A percentile compares a stretch with the other conserved stretches of the same genome.
Evolutionary conservation across 2,113 vertebrate species (phyloP).

Genomic region (Caranx melampygus): DNA sequence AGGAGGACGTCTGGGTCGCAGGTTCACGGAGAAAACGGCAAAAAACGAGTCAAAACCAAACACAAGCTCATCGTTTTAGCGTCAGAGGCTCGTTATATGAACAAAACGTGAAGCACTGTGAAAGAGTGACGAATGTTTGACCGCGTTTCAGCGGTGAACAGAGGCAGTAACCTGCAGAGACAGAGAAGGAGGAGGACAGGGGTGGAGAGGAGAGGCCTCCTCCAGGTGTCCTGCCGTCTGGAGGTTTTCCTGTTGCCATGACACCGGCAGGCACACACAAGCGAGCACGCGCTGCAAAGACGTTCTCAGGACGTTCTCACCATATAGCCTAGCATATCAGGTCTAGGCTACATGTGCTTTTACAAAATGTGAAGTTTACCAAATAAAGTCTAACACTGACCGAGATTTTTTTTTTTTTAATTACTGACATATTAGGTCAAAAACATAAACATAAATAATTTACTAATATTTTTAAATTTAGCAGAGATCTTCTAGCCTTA

Average conservation of each 20-base stretch:
- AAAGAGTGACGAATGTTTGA: background rate
- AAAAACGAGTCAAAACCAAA: background rate
- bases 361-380: background rate
- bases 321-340: too few species aligned
- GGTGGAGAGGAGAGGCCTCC: background rate
- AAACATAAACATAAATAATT: too few species aligned
- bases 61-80: rapidly evolving
- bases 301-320: background rate
- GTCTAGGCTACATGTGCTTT: too few species aligned
- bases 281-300: background rate
- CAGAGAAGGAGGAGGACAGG: background rate
- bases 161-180: background rate
- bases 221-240: slow-evolving; percentile 34
- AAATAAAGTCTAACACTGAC: background rate
- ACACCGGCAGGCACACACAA: slow-evolving; percentile 6
- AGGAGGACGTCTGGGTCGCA: background rate
- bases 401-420: background rate
- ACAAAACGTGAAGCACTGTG: background rate
- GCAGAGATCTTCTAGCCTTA: too few species aligned
- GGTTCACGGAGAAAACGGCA: background rate
- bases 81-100: background rate
- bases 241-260: slow-evolving; percentile 53
- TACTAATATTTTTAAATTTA: too few species aligned
- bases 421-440: background rate
- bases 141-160: background rate